phyloP scores from a whole-genome alignment of 2,797 vertebrate species.

The Myripristis murdjan region DNA sequence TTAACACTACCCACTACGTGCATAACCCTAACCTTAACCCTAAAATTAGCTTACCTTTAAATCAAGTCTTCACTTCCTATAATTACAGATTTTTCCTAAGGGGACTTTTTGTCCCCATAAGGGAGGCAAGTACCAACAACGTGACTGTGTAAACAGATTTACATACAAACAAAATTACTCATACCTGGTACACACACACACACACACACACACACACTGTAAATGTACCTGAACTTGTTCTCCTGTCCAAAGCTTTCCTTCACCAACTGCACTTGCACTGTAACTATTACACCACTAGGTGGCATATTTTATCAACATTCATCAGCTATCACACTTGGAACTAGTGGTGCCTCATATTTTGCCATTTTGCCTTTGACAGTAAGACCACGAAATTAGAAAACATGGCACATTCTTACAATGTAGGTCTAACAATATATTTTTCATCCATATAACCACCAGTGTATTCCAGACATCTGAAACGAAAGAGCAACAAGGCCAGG shows the following conservation, averaged over 20 bases:
- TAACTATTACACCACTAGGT: slow-evolving; percentile 61
- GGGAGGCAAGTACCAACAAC: too few relatives aligned
- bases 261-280: slow-evolving; percentile 29
- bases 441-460: slow-evolving; percentile 42
- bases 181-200: background rate
- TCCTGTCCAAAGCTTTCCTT: background rate
- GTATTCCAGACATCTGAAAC: slow-evolving; percentile 55
- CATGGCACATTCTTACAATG: slow-evolving; percentile 1
- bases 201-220: background rate
- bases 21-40: too few relatives aligned
- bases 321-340: slow-evolving; percentile 33
- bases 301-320: slow-evolving; percentile 65
- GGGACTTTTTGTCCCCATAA: too few relatives aligned
- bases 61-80: too few relatives aligned
- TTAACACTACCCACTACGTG: too few relatives aligned
- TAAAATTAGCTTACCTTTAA: too few relatives aligned
- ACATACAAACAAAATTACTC: background rate
- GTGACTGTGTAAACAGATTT: too few relatives aligned
- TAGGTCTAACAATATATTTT: background rate
- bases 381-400: slow-evolving; percentile 14
- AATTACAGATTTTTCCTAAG: too few relatives aligned
- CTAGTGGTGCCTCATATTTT: slow-evolving; percentile 10
- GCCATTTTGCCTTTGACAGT: slow-evolving; percentile 10
- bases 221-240: background rate
- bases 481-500: slow-evolving; percentile 8